Evolutionary conservation across 2,797 vertebrate species (phyloP).

Genomic region (Myotis planiceps): DNA sequence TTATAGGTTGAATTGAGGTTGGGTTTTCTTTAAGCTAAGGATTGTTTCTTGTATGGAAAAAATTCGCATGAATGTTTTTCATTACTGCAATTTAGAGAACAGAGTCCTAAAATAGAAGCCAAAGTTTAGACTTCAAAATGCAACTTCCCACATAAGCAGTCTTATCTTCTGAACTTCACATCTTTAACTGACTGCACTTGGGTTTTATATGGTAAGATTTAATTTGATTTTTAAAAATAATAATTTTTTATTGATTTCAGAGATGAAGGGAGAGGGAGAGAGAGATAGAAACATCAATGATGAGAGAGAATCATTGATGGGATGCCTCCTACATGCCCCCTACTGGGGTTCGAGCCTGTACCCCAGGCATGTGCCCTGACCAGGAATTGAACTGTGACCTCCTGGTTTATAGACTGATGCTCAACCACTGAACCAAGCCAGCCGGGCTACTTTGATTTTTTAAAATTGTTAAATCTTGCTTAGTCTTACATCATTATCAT

Average conservation of each 20-base stretch:
- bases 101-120: neutral
- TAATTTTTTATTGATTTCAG: no score
- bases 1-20: conserved; percentile 12
- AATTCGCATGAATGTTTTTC: neutral
- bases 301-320: no score
- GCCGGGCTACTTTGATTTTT: neutral
- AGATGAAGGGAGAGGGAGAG: no score
- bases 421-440: no score
- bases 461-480: neutral
- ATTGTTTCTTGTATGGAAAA: neutral
- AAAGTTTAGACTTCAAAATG: conserved; percentile 22
- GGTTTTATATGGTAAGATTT: neutral
- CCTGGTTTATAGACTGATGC: no score
- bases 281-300: no score
- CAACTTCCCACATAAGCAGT: neutral
- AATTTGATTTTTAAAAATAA: neutral
- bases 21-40: conserved; percentile 14
- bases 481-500: neutral
- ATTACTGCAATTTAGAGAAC: neutral
- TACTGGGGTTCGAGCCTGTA: no score
- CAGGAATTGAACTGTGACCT: no score
- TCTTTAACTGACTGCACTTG: conserved; percentile 42
- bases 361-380: no score
- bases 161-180: neutral
- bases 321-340: no score